Base-by-base conservation (phyloP, 2,888 invertebrate species). In the Erebia aethiops region DNA sequence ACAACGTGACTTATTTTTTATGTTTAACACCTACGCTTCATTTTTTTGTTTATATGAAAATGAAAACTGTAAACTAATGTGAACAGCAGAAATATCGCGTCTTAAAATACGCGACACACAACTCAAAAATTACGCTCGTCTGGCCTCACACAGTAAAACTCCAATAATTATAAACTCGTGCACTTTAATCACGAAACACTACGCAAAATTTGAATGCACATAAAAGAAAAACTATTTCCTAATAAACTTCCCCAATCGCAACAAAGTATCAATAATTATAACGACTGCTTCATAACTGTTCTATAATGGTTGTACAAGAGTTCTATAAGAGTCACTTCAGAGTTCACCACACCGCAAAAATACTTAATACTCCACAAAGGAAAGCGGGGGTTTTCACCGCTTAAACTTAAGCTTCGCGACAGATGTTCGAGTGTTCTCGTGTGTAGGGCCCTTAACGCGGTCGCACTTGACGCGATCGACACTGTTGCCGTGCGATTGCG, bases 401-500 rank as follows among this genome's bases (percentile, higher is more conserved):
- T 76, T 77, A 74, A 71, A 74, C 77, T 76, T 76, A 77, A 75
- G 73, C 76, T 51, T 57, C 81, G 83, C 86, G 89, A 87, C 89
- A 89, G 88, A 88, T 89, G 89, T 86, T 87, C 82, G 81, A 89
- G 88, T 77, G 81, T 74, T 73, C 87, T 89, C 78, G 77, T 80
- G 77, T 84, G 77, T 75, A 89, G 89, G 57, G 77, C 82, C 75
- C 89, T 89, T 76, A 69, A 67, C 62, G 78, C 81, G 78, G 78
- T 81, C 79, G 82, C 82, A 81, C 82, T 81, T 82, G 82, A 80
- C 81, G 80, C 73, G 70, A 70, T 71, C 73, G 75, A 74, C 72
- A 74, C 70, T 72, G 54, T 62, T 51, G 65, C 64, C 46, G 60
- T 35, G 46, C 66, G 66, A 73, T 73, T 73, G 67, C 14, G 13